These are phyloP conservation scores for Protula sp. DNA, from an alignment of 2,888 invertebrate genomes.

Conservation along the genomic window DNA sequence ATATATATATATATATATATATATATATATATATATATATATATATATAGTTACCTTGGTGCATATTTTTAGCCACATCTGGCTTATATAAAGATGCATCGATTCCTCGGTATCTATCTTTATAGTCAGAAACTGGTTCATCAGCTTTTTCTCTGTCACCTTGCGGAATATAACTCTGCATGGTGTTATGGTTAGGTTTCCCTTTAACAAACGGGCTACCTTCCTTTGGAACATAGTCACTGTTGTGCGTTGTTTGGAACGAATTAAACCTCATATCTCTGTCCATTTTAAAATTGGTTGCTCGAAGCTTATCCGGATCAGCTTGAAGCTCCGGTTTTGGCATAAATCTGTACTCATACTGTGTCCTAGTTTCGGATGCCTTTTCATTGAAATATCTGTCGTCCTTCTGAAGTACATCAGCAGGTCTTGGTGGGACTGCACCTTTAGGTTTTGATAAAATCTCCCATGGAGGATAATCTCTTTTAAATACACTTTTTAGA, in stretches of 20 bases:
- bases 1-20: too few species aligned
- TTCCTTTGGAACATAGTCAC: slow-evolving; percentile 36
- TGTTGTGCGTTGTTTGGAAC: slow-evolving; percentile 39
- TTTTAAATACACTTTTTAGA: slow-evolving; percentile 39
- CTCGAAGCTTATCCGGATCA: slow-evolving; percentile 29
- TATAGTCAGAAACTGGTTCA: slow-evolving; percentile 40
- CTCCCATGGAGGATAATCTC: slow-evolving; percentile 36
- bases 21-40: too few species aligned
- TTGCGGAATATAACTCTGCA: slow-evolving; percentile 35
- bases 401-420: slow-evolving; percentile 43
- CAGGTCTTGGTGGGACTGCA: slow-evolving; percentile 36
- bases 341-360: slow-evolving; percentile 5
- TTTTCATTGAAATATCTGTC: slow-evolving; percentile 34
- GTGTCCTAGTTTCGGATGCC: slow-evolving; percentile 36
- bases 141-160: slow-evolving; percentile 40
- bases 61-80: slow-evolving; percentile 33
- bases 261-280: slow-evolving; percentile 34
- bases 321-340: slow-evolving; percentile 32
- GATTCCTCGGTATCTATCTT: slow-evolving; percentile 36
- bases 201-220: slow-evolving; percentile 18
- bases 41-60: slow-evolving; percentile 38
- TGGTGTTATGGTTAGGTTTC: slow-evolving; percentile 16
- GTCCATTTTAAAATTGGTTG: slow-evolving; percentile 49
- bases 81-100: slow-evolving; percentile 32
- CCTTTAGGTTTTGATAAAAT: slow-evolving; percentile 26